Conservation (phyloP, 2,888 invertebrate species). For the Amitus sp. region DNA sequence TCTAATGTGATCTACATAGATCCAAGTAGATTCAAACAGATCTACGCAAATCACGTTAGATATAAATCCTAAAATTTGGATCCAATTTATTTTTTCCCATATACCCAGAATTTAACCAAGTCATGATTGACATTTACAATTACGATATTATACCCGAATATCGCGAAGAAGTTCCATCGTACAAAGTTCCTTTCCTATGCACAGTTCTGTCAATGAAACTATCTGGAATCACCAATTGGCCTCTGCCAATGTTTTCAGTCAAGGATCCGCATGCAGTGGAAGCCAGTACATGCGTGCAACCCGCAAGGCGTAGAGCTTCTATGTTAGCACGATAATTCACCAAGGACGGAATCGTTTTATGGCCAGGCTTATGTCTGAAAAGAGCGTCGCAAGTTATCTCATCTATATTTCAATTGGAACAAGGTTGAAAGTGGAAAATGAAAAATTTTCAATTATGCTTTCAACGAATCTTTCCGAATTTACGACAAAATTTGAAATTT, state of each 20-base stretch:
- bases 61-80: not conserved
- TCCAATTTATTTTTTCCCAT: too few relatives aligned
- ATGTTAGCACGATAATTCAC: constrained; percentile 98
- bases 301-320: constrained; percentile 86
- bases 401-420: too few relatives aligned
- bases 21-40: too few relatives aligned
- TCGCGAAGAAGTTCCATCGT: constrained; percentile 77
- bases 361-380: constrained; percentile 72
- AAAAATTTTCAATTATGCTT: too few relatives aligned
- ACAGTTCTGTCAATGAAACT: constrained; percentile 85
- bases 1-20: too few relatives aligned
- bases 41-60: too few relatives aligned
- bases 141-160: constrained; percentile 51
- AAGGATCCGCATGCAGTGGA: constrained; percentile 96
- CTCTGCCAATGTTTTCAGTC: constrained; percentile 85
- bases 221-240: constrained; percentile 89
- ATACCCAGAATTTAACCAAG: too few relatives aligned
- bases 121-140: too few relatives aligned
- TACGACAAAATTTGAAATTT: too few relatives aligned
- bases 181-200: constrained; percentile 81
- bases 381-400: too few relatives aligned
- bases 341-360: constrained; percentile 81
- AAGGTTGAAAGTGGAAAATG: too few relatives aligned
- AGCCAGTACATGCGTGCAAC: constrained; percentile 92
- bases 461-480: too few relatives aligned